A percentile compares a stretch with the other conserved stretches of the same genome.
These are phyloP conservation scores for Litocranius walleri DNA, from an alignment of 2,113 vertebrate genomes.

Conservation along the genomic window DNA sequence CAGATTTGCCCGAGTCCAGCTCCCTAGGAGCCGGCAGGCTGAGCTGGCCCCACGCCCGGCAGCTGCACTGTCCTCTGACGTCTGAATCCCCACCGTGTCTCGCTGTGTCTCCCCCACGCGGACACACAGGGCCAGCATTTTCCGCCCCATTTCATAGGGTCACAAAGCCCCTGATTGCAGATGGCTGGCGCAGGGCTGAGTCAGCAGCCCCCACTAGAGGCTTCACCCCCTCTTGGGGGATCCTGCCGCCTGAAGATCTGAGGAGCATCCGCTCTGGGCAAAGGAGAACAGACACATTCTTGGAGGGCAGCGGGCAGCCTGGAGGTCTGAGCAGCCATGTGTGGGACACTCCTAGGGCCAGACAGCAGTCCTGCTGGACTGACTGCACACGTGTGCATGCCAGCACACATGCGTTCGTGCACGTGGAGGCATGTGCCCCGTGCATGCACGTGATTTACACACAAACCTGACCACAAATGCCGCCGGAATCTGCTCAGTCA, in stretches of 20 bases:
- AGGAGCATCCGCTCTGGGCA: neutral
- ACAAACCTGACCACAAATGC: neutral
- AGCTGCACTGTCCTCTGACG: neutral
- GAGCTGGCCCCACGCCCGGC: neutral
- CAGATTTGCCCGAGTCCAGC: neutral
- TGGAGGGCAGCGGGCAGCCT: neutral
- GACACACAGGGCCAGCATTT: neutral
- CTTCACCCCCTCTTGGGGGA: neutral
- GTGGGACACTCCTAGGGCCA: neutral
- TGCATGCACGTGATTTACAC: fast-evolving
- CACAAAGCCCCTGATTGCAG: neutral
- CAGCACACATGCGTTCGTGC: fast-evolving
- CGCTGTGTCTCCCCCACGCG: neutral
- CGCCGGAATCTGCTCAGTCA: fast-evolving
- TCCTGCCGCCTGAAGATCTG: too few relatives aligned
- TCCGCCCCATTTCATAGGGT: neutral
- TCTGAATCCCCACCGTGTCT: neutral
- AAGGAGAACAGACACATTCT: neutral
- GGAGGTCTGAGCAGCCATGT: fast-evolving
- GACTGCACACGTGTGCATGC: fast-evolving
- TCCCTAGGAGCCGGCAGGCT: neutral
- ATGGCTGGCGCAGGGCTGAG: neutral
- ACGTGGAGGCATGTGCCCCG: fast-evolving
- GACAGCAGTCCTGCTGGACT: fast-evolving
- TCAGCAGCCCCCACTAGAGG: too few relatives aligned